Conservation (phyloP, 2,888 invertebrate species). For the Nomada hirtipes region DNA sequence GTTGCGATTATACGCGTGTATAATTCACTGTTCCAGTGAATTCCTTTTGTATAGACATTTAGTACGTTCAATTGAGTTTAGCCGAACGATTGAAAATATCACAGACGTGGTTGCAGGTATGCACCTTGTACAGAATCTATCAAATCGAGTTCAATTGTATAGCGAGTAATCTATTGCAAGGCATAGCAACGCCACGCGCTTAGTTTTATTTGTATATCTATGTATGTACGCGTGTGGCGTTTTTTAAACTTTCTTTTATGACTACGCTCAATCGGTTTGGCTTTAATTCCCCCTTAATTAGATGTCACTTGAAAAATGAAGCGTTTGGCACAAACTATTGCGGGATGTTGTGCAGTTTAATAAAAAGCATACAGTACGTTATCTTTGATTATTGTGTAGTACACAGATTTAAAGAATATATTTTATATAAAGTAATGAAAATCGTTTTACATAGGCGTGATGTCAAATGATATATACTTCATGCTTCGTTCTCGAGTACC, state of each 20-base stretch:
- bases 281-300: conserved; percentile 33
- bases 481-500: not conserved
- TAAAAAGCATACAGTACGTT: not conserved
- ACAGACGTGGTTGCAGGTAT: not conserved
- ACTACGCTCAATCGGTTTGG: conserved; percentile 33
- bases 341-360: conserved; percentile 16
- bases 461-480: not conserved
- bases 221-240: not conserved
- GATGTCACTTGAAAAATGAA: conserved; percentile 13
- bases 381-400: not conserved
- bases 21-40: not conserved
- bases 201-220: conserved; percentile 1
- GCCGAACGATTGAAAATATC: not conserved
- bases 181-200: not conserved
- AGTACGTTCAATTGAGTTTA: not conserved
- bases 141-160: conserved; percentile 21
- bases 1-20: conserved; percentile 6
- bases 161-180: conserved; percentile 18
- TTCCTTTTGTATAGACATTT: not conserved
- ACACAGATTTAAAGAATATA: conserved; percentile 6
- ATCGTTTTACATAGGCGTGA: not conserved
- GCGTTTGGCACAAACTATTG: conserved; percentile 32
- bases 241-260: not conserved
- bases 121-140: conserved; percentile 2
- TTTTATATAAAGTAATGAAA: conserved; percentile 19